Base-by-base conservation (phyloP, 2,113 vertebrate genomes). In the Cisticola juncidis region DNA sequence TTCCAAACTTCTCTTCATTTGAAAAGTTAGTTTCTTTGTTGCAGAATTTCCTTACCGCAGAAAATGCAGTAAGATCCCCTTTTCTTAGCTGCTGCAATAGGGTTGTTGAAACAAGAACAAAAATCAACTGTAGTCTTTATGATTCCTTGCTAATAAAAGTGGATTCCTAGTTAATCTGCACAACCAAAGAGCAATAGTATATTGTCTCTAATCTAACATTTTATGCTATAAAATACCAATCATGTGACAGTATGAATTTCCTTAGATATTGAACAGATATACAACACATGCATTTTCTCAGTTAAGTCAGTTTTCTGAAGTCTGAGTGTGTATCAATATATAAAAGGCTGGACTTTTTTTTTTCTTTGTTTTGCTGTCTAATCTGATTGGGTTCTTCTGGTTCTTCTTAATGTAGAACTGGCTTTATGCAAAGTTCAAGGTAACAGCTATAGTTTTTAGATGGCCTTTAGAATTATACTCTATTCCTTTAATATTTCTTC, bases 361-460 rank as follows among this genome's bases (percentile, higher is more conserved):
- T 81, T 85, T 91, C 29, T 82, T 79, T 56, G 21, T 84, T 92
- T 53, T 71, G 3, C 29, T 81, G 29, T 77, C 35, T 81, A 19
- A 12, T 72, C 20, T 92, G 69, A 86, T 87, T 66, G 65, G 14
- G 22, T 44, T 90, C 51, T 78, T 72, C 69, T 88, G 14, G 22
- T 44, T 90, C 51, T 78, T 72, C 69, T 88, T 72, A 77, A 68
- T 16, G 6, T 17, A 36, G 48, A 38, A 79, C 38, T 16, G 72
- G 35, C 36, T 93, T 96, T 80, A 56, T 64, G 50, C 26, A 70
- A 77, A 94, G 81, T 69, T 88, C 81, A 33, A 92, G 94, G 66
- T 88, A 79, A 87, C 85, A 91, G 33, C 7, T 48, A 36, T 62
- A 86, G 70, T 92, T 97, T 93, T 40, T 42, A 92, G 84, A 86